Conservation (phyloP, 2,797 vertebrate species). For the Columba guinea region DNA sequence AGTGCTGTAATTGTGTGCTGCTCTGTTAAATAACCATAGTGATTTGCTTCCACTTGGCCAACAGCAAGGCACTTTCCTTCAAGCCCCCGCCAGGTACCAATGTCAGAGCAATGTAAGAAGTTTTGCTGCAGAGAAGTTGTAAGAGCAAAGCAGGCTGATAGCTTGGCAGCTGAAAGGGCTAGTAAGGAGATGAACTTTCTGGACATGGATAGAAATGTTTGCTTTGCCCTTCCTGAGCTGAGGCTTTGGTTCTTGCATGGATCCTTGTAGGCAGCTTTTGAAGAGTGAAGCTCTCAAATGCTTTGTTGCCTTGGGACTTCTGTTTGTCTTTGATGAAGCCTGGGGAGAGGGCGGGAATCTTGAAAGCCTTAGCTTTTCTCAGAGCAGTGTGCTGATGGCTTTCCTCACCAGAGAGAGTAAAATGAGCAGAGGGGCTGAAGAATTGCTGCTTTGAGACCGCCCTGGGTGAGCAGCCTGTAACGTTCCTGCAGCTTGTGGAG, state of each 20-base stretch:
- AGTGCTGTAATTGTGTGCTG: slow-evolving; percentile 10
- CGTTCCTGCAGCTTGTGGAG: not conserved
- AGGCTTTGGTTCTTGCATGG: not conserved
- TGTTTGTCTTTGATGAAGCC: not conserved
- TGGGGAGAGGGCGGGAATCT: not conserved
- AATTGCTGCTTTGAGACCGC: not conserved
- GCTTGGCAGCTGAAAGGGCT: not conserved
- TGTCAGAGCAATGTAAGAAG: accelerated
- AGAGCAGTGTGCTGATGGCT: not conserved
- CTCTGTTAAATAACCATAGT: not conserved
- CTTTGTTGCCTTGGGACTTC: not conserved
- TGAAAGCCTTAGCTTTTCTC: not conserved
- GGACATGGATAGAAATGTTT: not conserved
- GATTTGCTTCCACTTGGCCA: not conserved
- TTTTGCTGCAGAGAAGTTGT: not conserved
- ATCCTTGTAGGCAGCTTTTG: not conserved
- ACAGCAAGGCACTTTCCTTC: not conserved
- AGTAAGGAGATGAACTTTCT: not conserved
- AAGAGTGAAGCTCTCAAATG: not conserved
- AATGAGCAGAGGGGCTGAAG: not conserved
- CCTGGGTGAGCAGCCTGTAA: not conserved
- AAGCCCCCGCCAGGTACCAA: not conserved
- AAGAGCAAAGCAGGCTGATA: not conserved
- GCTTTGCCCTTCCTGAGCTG: not conserved
- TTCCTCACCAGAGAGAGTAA: not conserved